Base-by-base conservation (phyloP, 2,113 vertebrate genomes). In the Addax nasomaculatus region DNA sequence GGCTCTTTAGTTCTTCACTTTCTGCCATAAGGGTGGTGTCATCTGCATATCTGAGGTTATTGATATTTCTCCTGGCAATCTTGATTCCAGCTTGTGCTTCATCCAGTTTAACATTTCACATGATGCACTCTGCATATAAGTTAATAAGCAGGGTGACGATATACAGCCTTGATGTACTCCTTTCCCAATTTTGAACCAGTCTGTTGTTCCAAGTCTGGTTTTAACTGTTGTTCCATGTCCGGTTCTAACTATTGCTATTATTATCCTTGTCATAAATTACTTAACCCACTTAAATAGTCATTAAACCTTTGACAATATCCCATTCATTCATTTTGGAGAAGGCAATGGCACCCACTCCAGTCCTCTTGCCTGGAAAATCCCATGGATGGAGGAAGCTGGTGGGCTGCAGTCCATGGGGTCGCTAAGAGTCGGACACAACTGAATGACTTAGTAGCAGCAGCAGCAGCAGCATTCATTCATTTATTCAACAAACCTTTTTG, bases 401-500 rank as follows among this genome's bases (percentile, higher is more conserved):
- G 2, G 60, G 27, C 60, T 62, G 12, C 13, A 30, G 13, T 62
- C 58, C 29, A 60, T 6, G 6, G 29, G 58, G 29, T 60, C 6
- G 2, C 58, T 15, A 60, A 60, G 58, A 62, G 58, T 30, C 0
- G 2, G 29, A 62, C 58, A 62, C 0, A 1, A 62, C 58, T 62
- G 58, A 62, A 29, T 0, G 2, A 62, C 2, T 4, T 57, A 57
- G 55, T 57, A 57, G 55, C 55, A 57, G 58, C 58, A 60, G 58
- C 58, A 60, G 27, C 58, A 62, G 60, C 14, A 62, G 13, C 80
- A 81, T 6, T 89, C 45, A 47, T 33, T 89, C 55, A 91, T 93
- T 96, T 92, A 90, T 49, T 85, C 53, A 95, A 85, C 33, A 86
- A 81, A 57, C 16, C 14, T 79, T 55, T 92, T 84, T 94, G 84